Evolutionary conservation across 2,888 invertebrate species (phyloP).

Genomic region (Rapana venosa): DNA sequence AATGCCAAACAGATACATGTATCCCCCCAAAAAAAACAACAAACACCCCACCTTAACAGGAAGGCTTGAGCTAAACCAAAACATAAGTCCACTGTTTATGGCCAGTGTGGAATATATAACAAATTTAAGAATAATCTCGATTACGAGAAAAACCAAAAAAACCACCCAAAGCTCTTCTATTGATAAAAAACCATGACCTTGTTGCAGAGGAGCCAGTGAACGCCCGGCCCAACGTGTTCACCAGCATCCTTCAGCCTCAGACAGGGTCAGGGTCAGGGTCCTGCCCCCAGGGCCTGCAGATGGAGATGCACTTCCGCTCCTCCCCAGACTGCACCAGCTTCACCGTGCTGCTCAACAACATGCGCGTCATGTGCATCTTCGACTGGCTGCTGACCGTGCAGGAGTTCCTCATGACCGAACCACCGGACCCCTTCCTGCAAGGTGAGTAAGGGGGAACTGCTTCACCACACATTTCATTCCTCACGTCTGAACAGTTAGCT

Average conservation of each 20-base stretch:
- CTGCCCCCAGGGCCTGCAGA: conserved; percentile 75
- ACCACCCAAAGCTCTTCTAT: too few species aligned
- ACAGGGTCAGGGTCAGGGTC: conserved; percentile 43
- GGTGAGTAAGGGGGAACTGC: conserved; percentile 51
- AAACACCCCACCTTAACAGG: too few species aligned
- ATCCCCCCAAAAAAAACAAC: too few species aligned
- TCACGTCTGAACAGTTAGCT: background rate
- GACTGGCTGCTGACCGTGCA: conserved; percentile 94
- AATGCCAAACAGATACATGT: too few species aligned
- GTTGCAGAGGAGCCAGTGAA: conserved; percentile 83
- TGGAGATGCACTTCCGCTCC: conserved; percentile 81
- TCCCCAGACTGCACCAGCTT: conserved; percentile 85
- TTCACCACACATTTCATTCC: background rate
- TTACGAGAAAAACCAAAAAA: too few species aligned
- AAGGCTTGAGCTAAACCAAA: too few species aligned
- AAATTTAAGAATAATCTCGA: too few species aligned
- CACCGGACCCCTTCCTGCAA: conserved; percentile 72
- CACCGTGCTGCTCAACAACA: conserved; percentile 93
- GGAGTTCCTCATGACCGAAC: conserved; percentile 85
- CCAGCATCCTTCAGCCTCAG: conserved; percentile 87
- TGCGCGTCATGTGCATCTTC: conserved; percentile 94
- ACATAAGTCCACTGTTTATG: too few species aligned
- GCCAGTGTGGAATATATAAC: too few species aligned
- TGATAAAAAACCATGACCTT: too few species aligned
- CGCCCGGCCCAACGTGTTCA: conserved; percentile 90